These are phyloP conservation scores for Linurgus olivaceus DNA, from an alignment of 2,797 vertebrate species.

Conservation along the genomic window DNA sequence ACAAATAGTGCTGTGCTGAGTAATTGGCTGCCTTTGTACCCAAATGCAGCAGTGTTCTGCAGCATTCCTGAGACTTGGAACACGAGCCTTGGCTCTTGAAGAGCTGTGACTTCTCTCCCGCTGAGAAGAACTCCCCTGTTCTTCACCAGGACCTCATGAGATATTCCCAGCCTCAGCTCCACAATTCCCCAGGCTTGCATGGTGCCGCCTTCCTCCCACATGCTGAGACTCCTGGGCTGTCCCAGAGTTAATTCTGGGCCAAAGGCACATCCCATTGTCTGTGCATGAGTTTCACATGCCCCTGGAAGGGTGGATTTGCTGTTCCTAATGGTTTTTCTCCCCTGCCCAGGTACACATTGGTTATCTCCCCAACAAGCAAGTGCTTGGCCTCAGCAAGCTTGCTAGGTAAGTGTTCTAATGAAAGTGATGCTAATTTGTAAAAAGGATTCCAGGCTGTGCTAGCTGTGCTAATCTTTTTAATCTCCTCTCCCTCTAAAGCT, in stretches of 20 bases:
- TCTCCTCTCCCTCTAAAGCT: background rate
- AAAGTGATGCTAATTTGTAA: constrained; percentile 33
- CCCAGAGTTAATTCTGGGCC: background rate
- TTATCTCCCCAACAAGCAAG: constrained; percentile 97
- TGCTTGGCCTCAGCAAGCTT: constrained; percentile 97
- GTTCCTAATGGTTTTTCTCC: constrained; percentile 23
- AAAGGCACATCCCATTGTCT: background rate
- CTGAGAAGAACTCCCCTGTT: background rate
- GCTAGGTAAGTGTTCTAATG: constrained; percentile 83
- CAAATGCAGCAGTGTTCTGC: background rate
- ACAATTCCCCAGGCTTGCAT: background rate
- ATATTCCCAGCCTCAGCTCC: background rate
- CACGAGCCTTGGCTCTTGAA: background rate
- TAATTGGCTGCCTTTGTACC: background rate
- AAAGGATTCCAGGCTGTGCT: constrained; percentile 30
- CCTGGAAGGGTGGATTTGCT: background rate
- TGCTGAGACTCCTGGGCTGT: background rate
- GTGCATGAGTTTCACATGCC: background rate
- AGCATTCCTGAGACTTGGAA: background rate
- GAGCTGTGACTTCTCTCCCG: background rate
- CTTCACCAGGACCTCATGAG: background rate
- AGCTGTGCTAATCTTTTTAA: constrained; percentile 29
- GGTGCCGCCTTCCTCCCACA: background rate
- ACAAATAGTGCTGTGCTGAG: background rate
- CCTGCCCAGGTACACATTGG: constrained; percentile 92